These are phyloP conservation scores for Lasioglossum baleicum DNA, from an alignment of 1,140 invertebrate genomes.

Conservation along the genomic window DNA sequence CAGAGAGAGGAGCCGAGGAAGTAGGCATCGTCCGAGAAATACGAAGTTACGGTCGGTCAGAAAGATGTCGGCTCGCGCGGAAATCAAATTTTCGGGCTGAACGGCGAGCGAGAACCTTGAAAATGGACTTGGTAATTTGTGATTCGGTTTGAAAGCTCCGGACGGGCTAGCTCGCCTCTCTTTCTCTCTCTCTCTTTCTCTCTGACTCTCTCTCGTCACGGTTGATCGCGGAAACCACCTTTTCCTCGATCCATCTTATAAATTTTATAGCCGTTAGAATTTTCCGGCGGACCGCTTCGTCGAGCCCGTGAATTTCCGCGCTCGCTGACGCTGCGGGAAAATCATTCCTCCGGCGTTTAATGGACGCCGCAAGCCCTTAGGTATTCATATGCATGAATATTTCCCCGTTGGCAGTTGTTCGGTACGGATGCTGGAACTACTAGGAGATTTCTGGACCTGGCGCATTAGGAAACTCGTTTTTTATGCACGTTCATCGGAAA, in stretches of 20 bases:
- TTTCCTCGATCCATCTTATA: slow-evolving; percentile 37
- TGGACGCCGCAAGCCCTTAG: neutral
- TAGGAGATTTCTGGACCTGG: neutral
- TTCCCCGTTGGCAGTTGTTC: no score
- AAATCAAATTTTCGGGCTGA: slow-evolving; percentile 58
- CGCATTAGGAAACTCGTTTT: neutral
- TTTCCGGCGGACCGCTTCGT: slow-evolving; percentile 29
- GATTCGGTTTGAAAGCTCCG: slow-evolving; percentile 37
- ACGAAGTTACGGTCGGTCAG: neutral
- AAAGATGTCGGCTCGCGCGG: slow-evolving; percentile 7
- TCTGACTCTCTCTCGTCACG: slow-evolving; percentile 4
- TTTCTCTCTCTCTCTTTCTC: no score
- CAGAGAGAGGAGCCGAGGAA: neutral
- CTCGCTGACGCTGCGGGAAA: neutral
- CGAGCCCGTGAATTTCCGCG: neutral
- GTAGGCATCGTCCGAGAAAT: neutral
- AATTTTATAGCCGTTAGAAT: slow-evolving; percentile 39
- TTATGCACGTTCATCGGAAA: neutral
- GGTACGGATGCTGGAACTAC: neutral
- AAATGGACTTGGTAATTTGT: slow-evolving; percentile 55
- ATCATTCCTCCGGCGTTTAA: neutral
- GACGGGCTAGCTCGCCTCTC: slow-evolving; percentile 1
- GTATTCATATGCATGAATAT: neutral
- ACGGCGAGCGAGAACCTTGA: slow-evolving; percentile 42
- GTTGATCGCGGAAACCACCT: slow-evolving; percentile 9